Percentiles rank a stretch among this genome's conserved stretches.
phyloP scores from a whole-genome alignment of 1,140 invertebrate species.

The Hyphantria cunea region DNA sequence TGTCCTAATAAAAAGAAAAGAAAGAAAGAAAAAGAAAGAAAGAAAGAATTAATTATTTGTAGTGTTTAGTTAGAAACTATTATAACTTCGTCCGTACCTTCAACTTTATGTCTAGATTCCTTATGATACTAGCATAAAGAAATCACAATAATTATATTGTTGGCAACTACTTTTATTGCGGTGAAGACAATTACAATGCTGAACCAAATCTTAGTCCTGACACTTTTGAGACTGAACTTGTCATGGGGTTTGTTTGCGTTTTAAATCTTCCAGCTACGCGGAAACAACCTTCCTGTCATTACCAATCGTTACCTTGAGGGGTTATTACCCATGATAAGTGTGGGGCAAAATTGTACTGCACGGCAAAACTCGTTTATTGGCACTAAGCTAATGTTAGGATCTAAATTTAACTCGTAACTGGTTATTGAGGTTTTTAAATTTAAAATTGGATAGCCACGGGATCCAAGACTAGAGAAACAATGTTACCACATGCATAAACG shows the following conservation, averaged over 20 bases:
- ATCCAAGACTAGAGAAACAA: background rate
- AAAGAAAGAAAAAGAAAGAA: too few relatives aligned
- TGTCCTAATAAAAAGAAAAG: too few relatives aligned
- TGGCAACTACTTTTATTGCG: background rate
- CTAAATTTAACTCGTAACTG: slow-evolving; percentile 10
- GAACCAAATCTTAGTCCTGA: too few relatives aligned
- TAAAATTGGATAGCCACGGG: slow-evolving; percentile 5
- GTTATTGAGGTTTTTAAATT: slow-evolving; percentile 21
- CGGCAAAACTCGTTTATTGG: slow-evolving; percentile 17
- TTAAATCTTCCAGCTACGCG: slow-evolving; percentile 36
- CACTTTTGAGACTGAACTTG: background rate
- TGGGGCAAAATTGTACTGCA: background rate
- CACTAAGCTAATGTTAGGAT: slow-evolving; percentile 20
- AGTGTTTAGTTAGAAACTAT: too few relatives aligned
- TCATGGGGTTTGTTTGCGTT: slow-evolving; percentile 5
- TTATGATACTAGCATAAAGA: background rate
- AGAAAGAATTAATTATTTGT: too few relatives aligned
- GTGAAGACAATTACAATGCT: background rate
- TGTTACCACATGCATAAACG: background rate
- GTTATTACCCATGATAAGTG: slow-evolving; percentile 29
- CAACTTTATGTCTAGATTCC: too few relatives aligned
- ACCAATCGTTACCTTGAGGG: slow-evolving; percentile 34
- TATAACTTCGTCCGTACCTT: too few relatives aligned
- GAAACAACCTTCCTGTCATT: slow-evolving; percentile 46
- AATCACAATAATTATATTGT: background rate